Conservation (phyloP, 2,113 vertebrate species). For the Cavia aperea region DNA sequence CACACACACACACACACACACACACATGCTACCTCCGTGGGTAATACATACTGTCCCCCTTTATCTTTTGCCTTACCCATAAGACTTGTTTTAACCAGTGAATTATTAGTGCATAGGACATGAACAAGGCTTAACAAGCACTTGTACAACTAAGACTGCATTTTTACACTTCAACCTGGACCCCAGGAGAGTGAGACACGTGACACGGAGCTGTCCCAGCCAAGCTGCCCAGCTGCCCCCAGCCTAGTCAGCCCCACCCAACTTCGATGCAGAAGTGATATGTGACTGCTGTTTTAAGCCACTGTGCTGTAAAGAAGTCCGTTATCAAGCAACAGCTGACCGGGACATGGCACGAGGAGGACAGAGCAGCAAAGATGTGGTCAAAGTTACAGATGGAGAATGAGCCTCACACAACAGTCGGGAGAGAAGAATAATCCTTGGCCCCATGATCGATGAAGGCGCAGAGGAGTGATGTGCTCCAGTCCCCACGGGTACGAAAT, state of each 20-base stretch:
- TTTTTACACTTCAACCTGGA: background rate
- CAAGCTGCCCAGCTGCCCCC: background rate
- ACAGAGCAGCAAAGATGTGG: background rate
- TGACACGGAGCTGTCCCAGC: background rate
- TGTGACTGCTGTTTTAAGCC: background rate
- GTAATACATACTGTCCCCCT: background rate
- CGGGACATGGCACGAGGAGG: background rate
- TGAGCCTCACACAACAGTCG: background rate
- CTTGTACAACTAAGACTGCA: background rate
- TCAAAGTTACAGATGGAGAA: background rate
- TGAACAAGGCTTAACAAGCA: background rate
- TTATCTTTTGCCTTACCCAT: background rate
- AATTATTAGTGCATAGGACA: too few relatives aligned
- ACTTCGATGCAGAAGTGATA: background rate
- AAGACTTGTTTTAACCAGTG: background rate
- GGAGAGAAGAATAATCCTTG: background rate
- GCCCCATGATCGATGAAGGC: background rate
- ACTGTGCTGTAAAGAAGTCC: background rate
- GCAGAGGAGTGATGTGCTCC: background rate
- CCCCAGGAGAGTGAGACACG: background rate
- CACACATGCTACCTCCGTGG: background rate
- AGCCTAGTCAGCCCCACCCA: background rate
- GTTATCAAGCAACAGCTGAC: background rate
- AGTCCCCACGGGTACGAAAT: background rate
- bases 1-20: background rate